Percentiles rank a stretch among this genome's conserved stretches.
Conservation (phyloP, 2,113 vertebrate genomes). For the Hypomesus transpacificus region DNA sequence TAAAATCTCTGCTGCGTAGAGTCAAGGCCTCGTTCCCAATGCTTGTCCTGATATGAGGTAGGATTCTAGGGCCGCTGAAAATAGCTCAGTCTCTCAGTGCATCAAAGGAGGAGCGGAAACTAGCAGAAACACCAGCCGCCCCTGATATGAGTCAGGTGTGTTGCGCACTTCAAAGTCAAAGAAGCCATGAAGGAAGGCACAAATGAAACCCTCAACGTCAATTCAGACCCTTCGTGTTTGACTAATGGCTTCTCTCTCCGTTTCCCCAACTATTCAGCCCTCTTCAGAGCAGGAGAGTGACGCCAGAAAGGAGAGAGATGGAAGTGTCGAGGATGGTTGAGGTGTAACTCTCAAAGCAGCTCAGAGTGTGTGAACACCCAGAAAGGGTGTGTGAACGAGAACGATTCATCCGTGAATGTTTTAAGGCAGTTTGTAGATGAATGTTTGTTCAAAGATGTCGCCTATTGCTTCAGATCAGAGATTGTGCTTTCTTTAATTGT, state of each 20-base stretch:
- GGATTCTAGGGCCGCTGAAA: conserved; percentile 39
- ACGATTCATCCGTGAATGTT: too few species aligned
- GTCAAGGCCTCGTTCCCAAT: not conserved
- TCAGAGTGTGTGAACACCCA: not conserved
- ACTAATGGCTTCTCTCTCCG: conserved; percentile 56
- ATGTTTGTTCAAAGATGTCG: too few species aligned
- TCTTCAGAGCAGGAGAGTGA: conserved; percentile 33
- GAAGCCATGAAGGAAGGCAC: conserved; percentile 43
- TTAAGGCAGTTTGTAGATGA: too few species aligned
- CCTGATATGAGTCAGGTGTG: conserved; percentile 61
- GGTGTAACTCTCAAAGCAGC: not conserved
- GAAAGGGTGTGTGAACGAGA: not conserved
- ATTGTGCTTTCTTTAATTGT: too few species aligned
- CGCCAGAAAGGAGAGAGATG: conserved; percentile 31
- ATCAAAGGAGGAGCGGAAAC: conserved; percentile 48
- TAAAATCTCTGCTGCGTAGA: conserved; percentile 11
- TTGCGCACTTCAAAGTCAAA: conserved; percentile 61
- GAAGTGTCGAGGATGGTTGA: not conserved
- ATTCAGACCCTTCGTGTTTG: conserved; percentile 48
- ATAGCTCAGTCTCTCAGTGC: conserved; percentile 40
- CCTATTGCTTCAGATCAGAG: too few species aligned
- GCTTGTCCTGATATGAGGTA: conserved; percentile 10
- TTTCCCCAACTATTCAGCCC: conserved; percentile 51
- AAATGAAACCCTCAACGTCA: conserved; percentile 54
- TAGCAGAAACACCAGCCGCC: conserved; percentile 38